phyloP scores from a whole-genome alignment of 2,113 vertebrate genomes.

The cat (Felis catus) region DNA sequence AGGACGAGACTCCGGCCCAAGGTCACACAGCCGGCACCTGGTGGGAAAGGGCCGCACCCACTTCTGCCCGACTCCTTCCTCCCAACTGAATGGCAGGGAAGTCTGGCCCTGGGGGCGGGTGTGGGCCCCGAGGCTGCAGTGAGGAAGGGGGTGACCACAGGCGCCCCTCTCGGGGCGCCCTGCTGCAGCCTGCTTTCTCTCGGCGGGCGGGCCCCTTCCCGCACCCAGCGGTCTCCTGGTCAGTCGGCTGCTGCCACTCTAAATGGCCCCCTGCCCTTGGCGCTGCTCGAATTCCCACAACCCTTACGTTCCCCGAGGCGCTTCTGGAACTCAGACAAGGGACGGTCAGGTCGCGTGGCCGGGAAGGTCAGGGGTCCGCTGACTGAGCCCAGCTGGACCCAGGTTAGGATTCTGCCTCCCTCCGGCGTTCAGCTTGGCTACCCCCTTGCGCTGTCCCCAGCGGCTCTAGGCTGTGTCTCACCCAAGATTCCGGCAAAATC shows the following conservation, averaged over 20 bases:
- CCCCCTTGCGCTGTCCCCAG: not conserved
- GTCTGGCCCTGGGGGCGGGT: not conserved
- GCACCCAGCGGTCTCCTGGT: not conserved
- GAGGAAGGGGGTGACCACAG: not conserved
- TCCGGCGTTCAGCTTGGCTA: fast-evolving
- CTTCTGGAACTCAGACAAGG: not conserved
- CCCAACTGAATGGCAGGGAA: fast-evolving
- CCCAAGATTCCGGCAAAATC: not conserved
- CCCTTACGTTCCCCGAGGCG: fast-evolving
- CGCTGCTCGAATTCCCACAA: not conserved
- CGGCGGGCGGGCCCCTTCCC: not conserved
- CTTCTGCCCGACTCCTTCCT: not conserved
- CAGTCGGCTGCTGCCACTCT: not conserved
- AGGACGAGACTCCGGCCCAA: not conserved
- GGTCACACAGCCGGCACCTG: not conserved
- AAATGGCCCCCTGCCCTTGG: fast-evolving
- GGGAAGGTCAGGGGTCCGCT: fast-evolving
- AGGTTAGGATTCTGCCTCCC: not conserved
- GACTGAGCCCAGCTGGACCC: fast-evolving
- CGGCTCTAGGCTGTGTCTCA: not conserved
- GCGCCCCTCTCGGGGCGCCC: not conserved
- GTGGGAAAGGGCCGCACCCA: not conserved
- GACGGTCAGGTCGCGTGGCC: fast-evolving
- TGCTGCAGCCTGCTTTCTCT: not conserved
- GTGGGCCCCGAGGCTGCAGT: fast-evolving